Conservation (phyloP, 2,797 vertebrate species). For the Novumbra hubbsi region DNA sequence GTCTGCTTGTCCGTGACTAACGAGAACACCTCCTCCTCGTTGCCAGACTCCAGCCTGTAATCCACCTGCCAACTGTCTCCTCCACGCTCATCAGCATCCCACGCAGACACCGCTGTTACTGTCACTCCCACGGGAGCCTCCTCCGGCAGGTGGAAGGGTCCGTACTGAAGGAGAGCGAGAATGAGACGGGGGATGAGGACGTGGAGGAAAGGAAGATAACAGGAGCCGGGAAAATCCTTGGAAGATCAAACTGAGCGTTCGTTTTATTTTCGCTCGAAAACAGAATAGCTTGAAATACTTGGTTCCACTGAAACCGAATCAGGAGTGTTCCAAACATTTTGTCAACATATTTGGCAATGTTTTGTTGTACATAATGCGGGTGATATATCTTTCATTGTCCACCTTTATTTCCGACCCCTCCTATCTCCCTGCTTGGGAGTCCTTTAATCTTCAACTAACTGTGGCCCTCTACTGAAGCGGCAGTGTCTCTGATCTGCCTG, state of each 20-base stretch:
- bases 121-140: constrained; percentile 66
- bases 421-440: constrained; percentile 60
- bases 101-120: constrained; percentile 65
- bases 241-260: background rate
- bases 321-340: background rate
- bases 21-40: constrained; percentile 72
- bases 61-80: constrained; percentile 78
- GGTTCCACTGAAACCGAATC: background rate
- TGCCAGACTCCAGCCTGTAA: constrained; percentile 75
- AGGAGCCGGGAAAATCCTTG: background rate
- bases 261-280: background rate
- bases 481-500: constrained; percentile 64
- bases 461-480: constrained; percentile 62
- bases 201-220: background rate
- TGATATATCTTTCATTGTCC: background rate
- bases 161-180: constrained; percentile 59
- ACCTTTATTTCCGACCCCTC: constrained; percentile 61
- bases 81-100: constrained; percentile 77
- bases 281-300: background rate
- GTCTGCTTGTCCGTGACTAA: constrained; percentile 65
- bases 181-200: background rate
- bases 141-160: constrained; percentile 69
- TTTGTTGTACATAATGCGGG: background rate
- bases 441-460: constrained; percentile 69
- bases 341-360: background rate